Base-by-base conservation (phyloP, 2,888 invertebrate genomes). In the Nematopogon swammerdamellus region DNA sequence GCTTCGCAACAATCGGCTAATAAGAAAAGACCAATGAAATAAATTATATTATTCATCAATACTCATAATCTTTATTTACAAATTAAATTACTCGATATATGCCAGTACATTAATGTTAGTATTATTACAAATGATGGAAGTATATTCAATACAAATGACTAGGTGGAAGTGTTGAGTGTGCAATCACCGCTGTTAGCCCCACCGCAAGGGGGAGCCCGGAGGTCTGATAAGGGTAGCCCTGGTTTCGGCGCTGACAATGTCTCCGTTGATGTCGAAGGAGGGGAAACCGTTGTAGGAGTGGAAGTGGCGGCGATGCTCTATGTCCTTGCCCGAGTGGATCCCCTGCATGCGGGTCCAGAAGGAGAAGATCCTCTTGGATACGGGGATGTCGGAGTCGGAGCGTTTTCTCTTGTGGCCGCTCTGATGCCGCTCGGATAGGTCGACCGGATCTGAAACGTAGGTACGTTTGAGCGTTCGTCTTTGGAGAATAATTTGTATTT, bases 291-390 rank as follows among this genome's bases (percentile, higher is more conserved):
- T 73, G 57, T 70, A 69, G 1, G 74, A 68, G 58, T 75, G 72
- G 3, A 75, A 56, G 51, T 77, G 73, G 18, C 76, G 64, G 19
- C 79, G 63, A 51, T 77, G 72, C 14, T 73, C 73, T 18, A 79
- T 56, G 55, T 75, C 72, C 51, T 76, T 77, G 0, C 74, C 76
- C 51, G 70, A 72, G 52, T 70, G 76, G 11, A 79, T 63, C 50
- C 68, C 68, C 55, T 77, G 77, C 16, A 79, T 61, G 19, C 79
- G 68, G 54, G 75, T 79, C 75, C 75, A 77, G 16, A 79, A 57
- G 1, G 77, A 76, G 54, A 79, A 77, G 54, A 77, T 64, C 53
- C 77, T 64, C 56, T 77, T 79, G 51, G 66, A 68, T 3, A 73
- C 65, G 2, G 63, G 58, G 54, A 64, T 67, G 49, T 61, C 65